Evolutionary conservation across 2,888 invertebrate species (phyloP).

Genomic region (Dolichopus griseipennis): DNA sequence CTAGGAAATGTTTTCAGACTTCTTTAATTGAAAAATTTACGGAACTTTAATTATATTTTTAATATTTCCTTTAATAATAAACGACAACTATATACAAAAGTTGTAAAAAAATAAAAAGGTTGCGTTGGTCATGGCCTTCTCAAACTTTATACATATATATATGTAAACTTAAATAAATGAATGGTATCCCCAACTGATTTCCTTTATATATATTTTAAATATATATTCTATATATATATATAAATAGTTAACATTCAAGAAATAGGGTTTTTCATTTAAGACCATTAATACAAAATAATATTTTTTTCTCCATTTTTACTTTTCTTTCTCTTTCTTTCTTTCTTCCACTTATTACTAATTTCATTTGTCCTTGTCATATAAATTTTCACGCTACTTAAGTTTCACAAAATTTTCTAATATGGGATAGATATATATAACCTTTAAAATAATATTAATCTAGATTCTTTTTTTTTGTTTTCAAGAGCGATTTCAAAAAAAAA

Average conservation of each 20-base stretch:
- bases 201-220: not conserved
- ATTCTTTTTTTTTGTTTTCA: too few species aligned
- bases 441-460: not conserved
- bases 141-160: too few species aligned
- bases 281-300: not conserved
- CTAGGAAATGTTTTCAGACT: not conserved
- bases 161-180: not conserved
- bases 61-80: too few species aligned
- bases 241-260: not conserved
- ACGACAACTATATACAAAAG: too few species aligned
- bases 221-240: not conserved
- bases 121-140: not conserved
- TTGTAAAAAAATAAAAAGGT: not conserved
- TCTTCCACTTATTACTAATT: not conserved
- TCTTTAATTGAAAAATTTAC: not conserved
- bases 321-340: not conserved
- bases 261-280: not conserved
- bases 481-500: too few species aligned
- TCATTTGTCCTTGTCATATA: slow-evolving; percentile 4
- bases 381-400: not conserved
- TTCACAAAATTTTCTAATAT: too few species aligned
- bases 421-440: not conserved
- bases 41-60: not conserved
- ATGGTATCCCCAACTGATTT: not conserved
- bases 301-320: too few species aligned